Base-by-base conservation (phyloP, 2,888 invertebrate genomes). In the Cecidostiba fungosa region DNA sequence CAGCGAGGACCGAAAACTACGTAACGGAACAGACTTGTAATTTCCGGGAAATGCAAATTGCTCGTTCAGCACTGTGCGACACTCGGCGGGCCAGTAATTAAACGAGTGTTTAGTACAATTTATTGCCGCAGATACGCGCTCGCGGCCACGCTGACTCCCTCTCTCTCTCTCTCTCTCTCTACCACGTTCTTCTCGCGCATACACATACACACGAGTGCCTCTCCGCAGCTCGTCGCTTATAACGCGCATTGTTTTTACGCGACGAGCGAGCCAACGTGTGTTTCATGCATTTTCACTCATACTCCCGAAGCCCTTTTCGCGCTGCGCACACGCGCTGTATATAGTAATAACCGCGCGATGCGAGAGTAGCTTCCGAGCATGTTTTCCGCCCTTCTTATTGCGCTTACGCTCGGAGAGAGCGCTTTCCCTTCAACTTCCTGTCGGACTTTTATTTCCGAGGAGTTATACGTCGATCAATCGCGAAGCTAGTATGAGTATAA, bases 21-120 rank as follows among this genome's bases (percentile, higher is more conserved):
- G 87, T 87, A 88, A 89, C 87, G 88, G 88, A 89, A 89, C 87
- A 87, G 89, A 88, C 88, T 88, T 88, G 89, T 88, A 89, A 89
- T 89, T 89, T 88, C 87, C 87, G 84, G 88, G 85, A 88, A 88
- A 89, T 89, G 89, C 88, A 89, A 89, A 89, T 89, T 89, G 88
- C 79, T 87, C 86, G 88, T 87, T 87, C 86, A 84, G 84, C 85
- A 84, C 74, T 83, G 85, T 80, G 86, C 79, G 79, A 77, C 81
- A 85, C 62, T 70, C 82, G 74, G 50, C 39, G 72, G 82, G 82
- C 78, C 87, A 87, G 87, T 88, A 88, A 89, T 89, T 89, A 88
- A 89, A 88, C 88, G 87, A 88, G 88, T 89, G 87, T 88, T 89
- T 88, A 86, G 87, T 87, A 82, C 87, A 88, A 89, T 89, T 89